Conservation (phyloP, 2,888 invertebrate species). For the Leptura quadrifasciata region DNA sequence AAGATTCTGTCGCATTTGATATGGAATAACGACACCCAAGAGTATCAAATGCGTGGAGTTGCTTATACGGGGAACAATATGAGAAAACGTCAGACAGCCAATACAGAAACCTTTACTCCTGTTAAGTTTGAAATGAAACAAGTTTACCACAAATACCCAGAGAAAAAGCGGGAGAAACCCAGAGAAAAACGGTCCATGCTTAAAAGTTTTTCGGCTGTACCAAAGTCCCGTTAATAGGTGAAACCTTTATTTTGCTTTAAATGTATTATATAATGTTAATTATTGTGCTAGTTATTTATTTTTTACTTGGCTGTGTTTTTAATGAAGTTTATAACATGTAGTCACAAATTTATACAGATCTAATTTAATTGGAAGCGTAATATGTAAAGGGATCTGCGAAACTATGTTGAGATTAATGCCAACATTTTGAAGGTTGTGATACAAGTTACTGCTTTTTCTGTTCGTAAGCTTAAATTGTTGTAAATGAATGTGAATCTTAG, state of each 20-base stretch:
- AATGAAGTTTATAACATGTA: constrained; percentile 31
- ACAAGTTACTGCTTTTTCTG: neutral
- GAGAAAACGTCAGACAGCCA: constrained; percentile 80
- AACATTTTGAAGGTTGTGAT: neutral
- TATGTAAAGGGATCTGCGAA: constrained; percentile 49
- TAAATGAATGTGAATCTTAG: too few species aligned
- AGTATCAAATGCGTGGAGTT: constrained; percentile 98
- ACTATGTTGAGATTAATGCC: neutral
- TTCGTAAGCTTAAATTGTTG: neutral
- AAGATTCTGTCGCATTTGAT: constrained; percentile 93
- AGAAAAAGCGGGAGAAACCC: constrained; percentile 63
- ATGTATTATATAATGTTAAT: constrained; percentile 46
- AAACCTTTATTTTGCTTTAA: constrained; percentile 45
- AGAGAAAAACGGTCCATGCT: constrained; percentile 59
- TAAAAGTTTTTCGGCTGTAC: constrained; percentile 61
- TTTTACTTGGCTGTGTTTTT: constrained; percentile 53
- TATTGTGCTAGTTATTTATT: constrained; percentile 49
- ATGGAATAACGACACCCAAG: constrained; percentile 99
- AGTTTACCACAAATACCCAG: constrained; percentile 71
- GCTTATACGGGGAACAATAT: constrained; percentile 99
- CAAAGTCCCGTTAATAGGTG: constrained; percentile 59
- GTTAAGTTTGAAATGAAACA: constrained; percentile 69
- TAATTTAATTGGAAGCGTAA: constrained; percentile 29
- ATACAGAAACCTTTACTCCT: constrained; percentile 66
- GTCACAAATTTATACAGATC: constrained; percentile 19